phyloP scores from a whole-genome alignment of 2,888 invertebrate genomes.

The Cantharis lateralis region DNA sequence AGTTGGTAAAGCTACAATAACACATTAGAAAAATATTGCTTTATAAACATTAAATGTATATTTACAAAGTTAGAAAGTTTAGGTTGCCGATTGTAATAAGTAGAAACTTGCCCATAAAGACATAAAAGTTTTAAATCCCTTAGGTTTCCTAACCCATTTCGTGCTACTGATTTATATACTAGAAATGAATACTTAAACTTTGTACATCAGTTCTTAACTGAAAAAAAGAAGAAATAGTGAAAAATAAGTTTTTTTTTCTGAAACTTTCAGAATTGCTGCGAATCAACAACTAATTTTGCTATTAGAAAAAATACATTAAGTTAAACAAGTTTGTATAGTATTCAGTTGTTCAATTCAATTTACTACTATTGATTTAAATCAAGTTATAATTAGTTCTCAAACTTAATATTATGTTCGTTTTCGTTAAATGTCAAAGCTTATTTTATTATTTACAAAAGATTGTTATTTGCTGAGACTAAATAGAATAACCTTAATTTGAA shows the following conservation, averaged over 20 bases:
- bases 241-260: not conserved
- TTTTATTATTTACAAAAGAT: not conserved
- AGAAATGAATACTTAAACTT: constrained; percentile 21
- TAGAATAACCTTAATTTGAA: constrained; percentile 2
- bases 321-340: not conserved
- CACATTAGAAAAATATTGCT: not conserved
- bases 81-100: constrained; percentile 6
- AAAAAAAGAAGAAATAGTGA: not conserved
- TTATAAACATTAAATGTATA: not conserved
- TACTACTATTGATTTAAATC: not conserved
- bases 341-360: not conserved
- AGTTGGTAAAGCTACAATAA: not conserved
- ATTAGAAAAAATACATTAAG: not conserved
- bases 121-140: constrained; percentile 20
- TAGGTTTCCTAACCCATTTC: constrained; percentile 19
- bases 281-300: not conserved
- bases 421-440: not conserved
- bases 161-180: constrained; percentile 19
- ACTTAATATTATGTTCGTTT: not conserved
- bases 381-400: not conserved
- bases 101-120: constrained; percentile 10
- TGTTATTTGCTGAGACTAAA: not conserved
- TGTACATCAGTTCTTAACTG: constrained; percentile 22
- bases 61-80: not conserved
- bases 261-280: not conserved